Evolutionary conservation across 2,797 vertebrate species (phyloP).

Genomic region (Lemur catta): DNA sequence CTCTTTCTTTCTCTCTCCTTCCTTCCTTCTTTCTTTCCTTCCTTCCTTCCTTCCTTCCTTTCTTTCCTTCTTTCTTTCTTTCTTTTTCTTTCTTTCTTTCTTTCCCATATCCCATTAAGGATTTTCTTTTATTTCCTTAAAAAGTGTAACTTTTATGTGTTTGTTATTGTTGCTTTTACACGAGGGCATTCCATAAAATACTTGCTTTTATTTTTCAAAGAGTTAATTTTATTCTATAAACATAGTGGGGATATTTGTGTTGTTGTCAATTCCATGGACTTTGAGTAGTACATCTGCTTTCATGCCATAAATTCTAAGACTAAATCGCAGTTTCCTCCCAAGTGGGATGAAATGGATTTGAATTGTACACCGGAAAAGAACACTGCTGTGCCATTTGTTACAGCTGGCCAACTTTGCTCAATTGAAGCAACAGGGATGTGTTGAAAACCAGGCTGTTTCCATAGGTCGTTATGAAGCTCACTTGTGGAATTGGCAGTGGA

Average conservation of each 20-base stretch:
- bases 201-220: slow-evolving; percentile 7
- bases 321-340: slow-evolving; percentile 48
- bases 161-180: background rate
- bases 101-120: background rate
- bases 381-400: slow-evolving; percentile 59
- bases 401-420: slow-evolving; percentile 50
- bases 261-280: background rate
- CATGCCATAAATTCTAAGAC: slow-evolving; percentile 52
- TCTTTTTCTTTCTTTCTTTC: background rate
- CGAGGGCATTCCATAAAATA: background rate
- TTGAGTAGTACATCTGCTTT: slow-evolving; percentile 47
- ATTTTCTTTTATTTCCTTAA: slow-evolving; percentile 6
- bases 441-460: slow-evolving; percentile 43
- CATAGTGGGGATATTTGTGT: background rate
- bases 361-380: slow-evolving; percentile 48
- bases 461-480: slow-evolving; percentile 48
- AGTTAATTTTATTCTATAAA: background rate
- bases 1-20: too few species aligned
- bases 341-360: slow-evolving; percentile 61
- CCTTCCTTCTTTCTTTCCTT: too few species aligned
- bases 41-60: background rate
- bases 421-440: slow-evolving; percentile 53
- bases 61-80: too few species aligned
- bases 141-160: background rate
- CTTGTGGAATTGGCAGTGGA: slow-evolving; percentile 27